Conservation (phyloP, 1,140 invertebrate genomes). For the Thrips palmi region DNA sequence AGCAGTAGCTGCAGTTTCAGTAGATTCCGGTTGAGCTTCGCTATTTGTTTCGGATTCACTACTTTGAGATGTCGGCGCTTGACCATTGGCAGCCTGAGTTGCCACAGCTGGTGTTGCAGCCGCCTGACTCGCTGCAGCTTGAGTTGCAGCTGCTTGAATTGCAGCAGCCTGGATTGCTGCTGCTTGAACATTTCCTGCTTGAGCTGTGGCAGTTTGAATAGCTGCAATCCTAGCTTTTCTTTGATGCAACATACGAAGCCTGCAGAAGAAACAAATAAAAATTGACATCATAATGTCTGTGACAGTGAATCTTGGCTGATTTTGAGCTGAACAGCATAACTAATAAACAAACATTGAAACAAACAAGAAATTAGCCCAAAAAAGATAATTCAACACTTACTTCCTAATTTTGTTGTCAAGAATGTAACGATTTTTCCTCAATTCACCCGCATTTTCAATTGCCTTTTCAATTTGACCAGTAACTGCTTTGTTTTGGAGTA, state of each 20-base stretch:
- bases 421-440: slow-evolving; percentile 60
- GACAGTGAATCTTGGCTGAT: too few relatives aligned
- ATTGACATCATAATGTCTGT: too few relatives aligned
- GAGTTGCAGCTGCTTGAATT: too few relatives aligned
- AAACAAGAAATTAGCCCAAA: too few relatives aligned
- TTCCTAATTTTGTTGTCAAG: slow-evolving; percentile 77
- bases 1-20: too few relatives aligned
- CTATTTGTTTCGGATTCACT: slow-evolving; percentile 5
- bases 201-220: too few relatives aligned
- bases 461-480: slow-evolving; percentile 59
- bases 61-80: slow-evolving; percentile 16
- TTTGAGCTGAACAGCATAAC: too few relatives aligned
- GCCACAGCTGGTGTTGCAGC: slow-evolving; percentile 9
- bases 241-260: slow-evolving; percentile 50
- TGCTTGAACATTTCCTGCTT: too few relatives aligned
- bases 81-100: slow-evolving; percentile 7
- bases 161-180: too few relatives aligned
- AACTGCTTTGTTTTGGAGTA: slow-evolving; percentile 80
- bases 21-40: too few relatives aligned
- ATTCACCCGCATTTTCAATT: slow-evolving; percentile 51
- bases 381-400: slow-evolving; percentile 37
- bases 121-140: slow-evolving; percentile 15
- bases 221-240: slow-evolving; percentile 55
- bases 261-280: slow-evolving; percentile 21
- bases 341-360: too few relatives aligned